phyloP scores from a whole-genome alignment of 2,888 invertebrate species.

The Desoria tigrina region DNA sequence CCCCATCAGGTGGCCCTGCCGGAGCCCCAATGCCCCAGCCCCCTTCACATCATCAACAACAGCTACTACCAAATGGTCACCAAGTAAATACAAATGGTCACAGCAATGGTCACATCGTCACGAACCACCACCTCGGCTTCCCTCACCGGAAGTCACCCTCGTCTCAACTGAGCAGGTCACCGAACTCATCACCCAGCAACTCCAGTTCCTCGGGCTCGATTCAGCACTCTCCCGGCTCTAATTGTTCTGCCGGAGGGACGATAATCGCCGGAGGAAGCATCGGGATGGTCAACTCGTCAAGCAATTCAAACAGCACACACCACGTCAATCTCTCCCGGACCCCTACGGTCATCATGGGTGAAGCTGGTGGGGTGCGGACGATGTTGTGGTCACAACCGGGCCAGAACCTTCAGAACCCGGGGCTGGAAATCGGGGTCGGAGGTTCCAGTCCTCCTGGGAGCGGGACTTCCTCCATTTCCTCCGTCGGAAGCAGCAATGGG shows the following conservation, averaged over 20 bases:
- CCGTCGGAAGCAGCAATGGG: slow-evolving; percentile 24
- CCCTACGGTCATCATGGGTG: slow-evolving; percentile 61
- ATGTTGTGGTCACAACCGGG: slow-evolving; percentile 70
- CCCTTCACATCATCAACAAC: slow-evolving; percentile 29
- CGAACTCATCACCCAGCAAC: slow-evolving; percentile 52
- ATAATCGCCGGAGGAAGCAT: slow-evolving; percentile 53
- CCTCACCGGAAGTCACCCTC: slow-evolving; percentile 44
- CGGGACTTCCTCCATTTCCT: slow-evolving; percentile 22
- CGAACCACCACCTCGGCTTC: slow-evolving; percentile 24
- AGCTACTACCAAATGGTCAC: slow-evolving; percentile 14
- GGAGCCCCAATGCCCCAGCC: slow-evolving; percentile 21
- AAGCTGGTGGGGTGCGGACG: slow-evolving; percentile 80
- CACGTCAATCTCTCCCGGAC: slow-evolving; percentile 59
- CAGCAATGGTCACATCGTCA: slow-evolving; percentile 41
- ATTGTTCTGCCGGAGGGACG: slow-evolving; percentile 27
- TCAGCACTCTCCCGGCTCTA: slow-evolving; percentile 44
- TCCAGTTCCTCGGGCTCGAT: slow-evolving; percentile 49
- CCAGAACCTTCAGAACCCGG: slow-evolving; percentile 56
- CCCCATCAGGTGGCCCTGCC: slow-evolving; percentile 29
- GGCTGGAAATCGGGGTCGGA: slow-evolving; percentile 30
- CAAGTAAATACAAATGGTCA: slow-evolving; percentile 32
- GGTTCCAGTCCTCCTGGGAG: slow-evolving; percentile 27
- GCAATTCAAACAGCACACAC: slow-evolving; percentile 57
- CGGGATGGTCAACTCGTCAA: slow-evolving; percentile 50
- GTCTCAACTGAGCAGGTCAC: slow-evolving; percentile 46